Base-by-base conservation (phyloP, 2,888 invertebrate species). In the Leucophenga maculata region DNA sequence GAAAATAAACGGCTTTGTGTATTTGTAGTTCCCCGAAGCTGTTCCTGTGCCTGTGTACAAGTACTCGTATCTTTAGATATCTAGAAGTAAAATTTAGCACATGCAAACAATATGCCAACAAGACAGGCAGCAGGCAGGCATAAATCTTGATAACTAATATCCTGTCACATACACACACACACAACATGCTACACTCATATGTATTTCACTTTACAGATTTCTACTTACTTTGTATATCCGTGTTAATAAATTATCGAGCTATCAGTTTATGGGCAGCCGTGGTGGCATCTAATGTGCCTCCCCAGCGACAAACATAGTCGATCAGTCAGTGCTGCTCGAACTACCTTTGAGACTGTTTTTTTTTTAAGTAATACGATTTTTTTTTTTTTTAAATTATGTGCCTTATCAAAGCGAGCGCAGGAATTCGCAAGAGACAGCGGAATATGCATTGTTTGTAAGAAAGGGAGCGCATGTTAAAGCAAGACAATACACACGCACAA, bases 131-230 rank as follows among this genome's bases (percentile, higher is more conserved):
- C 68, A 73, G 73, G 72, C 72, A 67, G 54, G 14, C 74, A 75
- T 75, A 75, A 75, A 75, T 75, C 75, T 75, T 74, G 74, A 75
- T 75, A 70, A 70, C 74, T 74, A 75, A 74, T 71, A 73, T 74
- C 57, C 57, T 59, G 67, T 31, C 57, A 18, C 60, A 60, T 18
- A 26, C 60, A 60, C 39, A 39, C 39, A 39, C 39, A 8, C 39
- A 39, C 39, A 11, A 39, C 26, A 8, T 39, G 8, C 39, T 6
- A 11, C 39, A 39, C 39, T 6, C 11, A 11, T 39, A 8, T 39
- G 39, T 39, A 39, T 39, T 39, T 39, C 39, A 39, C 39, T 39
- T 39, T 39, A 39, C 39, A 39, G 39, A 39, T 39, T 39, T 39
- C 39, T 39, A 39, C 39, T 39, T 39, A 39, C 39, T 39, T 39